A percentile compares a stretch with the other conserved stretches of the same genome.
phyloP scores from a whole-genome alignment of 1,140 invertebrate species.

The Adelges cooleyi region DNA sequence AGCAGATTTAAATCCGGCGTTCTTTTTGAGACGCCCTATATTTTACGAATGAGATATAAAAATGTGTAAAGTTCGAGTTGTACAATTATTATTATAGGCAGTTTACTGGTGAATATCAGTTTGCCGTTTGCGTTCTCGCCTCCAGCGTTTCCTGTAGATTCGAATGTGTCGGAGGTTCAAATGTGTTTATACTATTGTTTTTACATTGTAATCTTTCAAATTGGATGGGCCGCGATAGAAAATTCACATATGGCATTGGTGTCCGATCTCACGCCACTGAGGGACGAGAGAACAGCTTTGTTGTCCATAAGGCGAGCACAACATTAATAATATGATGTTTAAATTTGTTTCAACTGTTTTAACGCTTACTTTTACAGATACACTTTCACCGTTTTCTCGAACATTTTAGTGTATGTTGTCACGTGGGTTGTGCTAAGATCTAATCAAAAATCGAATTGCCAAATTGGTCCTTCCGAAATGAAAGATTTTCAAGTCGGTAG shows the following conservation, averaged over 20 bases:
- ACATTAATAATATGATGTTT: too few species aligned
- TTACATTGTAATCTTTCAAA: constrained; percentile 89
- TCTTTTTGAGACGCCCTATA: too few species aligned
- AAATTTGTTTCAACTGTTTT: too few species aligned
- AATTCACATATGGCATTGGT: constrained; percentile 83
- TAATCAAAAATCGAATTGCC: constrained; percentile 34
- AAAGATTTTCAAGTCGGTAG: constrained; percentile 50
- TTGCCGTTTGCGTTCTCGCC: constrained; percentile 21
- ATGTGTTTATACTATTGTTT: constrained; percentile 36
- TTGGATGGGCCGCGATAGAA: constrained; percentile 90
- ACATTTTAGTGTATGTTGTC: constrained; percentile 54
- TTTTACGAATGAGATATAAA: too few species aligned
- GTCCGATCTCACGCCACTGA: constrained; percentile 56
- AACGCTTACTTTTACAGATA: constrained; percentile 49
- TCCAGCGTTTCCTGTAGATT: too few species aligned
- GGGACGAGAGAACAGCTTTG: constrained; percentile 68
- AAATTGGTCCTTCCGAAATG: constrained; percentile 56
- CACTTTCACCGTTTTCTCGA: constrained; percentile 59
- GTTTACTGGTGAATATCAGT: too few species aligned
- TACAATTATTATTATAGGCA: too few species aligned
- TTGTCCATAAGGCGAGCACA: constrained; percentile 78
- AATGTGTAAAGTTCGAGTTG: too few species aligned
- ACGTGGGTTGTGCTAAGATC: constrained; percentile 47
- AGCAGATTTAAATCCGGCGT: too few species aligned
- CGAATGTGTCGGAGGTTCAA: too few species aligned